Base-by-base conservation (phyloP, 2,113 vertebrate genomes). In the Caretta caretta region DNA sequence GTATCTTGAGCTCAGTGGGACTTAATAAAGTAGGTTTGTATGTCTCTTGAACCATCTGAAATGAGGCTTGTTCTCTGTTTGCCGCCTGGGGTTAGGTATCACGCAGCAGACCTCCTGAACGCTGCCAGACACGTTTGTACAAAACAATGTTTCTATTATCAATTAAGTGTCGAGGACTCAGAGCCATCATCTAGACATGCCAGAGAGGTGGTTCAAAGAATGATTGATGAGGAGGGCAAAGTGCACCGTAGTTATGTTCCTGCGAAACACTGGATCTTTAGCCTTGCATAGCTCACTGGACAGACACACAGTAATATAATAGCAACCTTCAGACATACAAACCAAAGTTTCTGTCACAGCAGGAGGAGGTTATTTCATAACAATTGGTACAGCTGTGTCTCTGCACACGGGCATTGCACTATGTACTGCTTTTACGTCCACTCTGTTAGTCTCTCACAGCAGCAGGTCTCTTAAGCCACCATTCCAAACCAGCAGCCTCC, bases 161-260 rank as follows among this genome's bases (percentile, higher is more conserved):
- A 84, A 5, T 50, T 3, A 81, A 54, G 86, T 4, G 9, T n/a
- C 92, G 79, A 62, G 93, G 96, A 96, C 24, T 96, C 95, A 93
- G 86, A 87, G 75, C 85, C 13, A 0, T 92, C 42, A 6, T 48
- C 75, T 78, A 78, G 75, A 78, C 42, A 86, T 88, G 59, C 76
- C 84, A 82, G 84, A 92, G 85, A 53, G 89, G 86, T 92, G 90
- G 94, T 65, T 96, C 97, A 96, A 83, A 1, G 1, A 25, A 42
- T 51, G 53, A 59, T 24, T 75, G 86, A 80, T 19, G 4, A 65
- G 83, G 62, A 95, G 50, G 6, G 31, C 54, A 27, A 86, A 35
- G 46, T 51, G 86, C 27, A 48, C n/a, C 8, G 5, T 17, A 76
- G 38, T 69, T 46, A 14, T 0, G 2, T 53, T 59, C 85, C 27